A percentile compares a stretch with the other conserved stretches of the same genome.
Conservation (phyloP, 2,113 vertebrate species). For the Ovis aries region ARS-UI_Ramb_v3.0 NC_056077.1:29299001-29299500, state of each 20-base stretch:
- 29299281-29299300: neutral
- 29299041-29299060: neutral
- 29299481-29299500: neutral
- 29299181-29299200: neutral
- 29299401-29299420: neutral
- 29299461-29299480: neutral
- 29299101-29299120: neutral
- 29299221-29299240: neutral
- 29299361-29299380: neutral
- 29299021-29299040: neutral
- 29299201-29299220: rapidly evolving
- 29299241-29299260: neutral
- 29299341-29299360: neutral
- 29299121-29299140: neutral
- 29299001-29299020: neutral
- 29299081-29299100: no score
- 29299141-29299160: neutral
- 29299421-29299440: neutral
- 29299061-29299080: neutral
- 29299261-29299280: neutral
- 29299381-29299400: neutral
- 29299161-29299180: neutral
- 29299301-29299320: neutral
- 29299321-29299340: rapidly evolving
- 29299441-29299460: neutral